phyloP scores from a whole-genome alignment of 1,140 invertebrate species.

The Zophobas atratus region DNA sequence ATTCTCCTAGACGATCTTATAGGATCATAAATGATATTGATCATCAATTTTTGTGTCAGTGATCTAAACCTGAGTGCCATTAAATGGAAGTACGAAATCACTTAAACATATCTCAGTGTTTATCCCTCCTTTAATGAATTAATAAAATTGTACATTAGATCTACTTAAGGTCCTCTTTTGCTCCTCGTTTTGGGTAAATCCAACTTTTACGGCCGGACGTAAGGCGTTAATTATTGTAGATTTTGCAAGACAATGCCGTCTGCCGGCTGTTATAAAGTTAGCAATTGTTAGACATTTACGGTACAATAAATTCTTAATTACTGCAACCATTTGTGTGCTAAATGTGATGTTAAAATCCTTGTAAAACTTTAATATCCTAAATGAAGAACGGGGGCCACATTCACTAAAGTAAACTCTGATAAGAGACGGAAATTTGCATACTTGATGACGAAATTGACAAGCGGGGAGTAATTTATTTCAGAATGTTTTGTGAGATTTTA shows the following conservation, averaged over 20 bases:
- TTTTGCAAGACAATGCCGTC: neutral
- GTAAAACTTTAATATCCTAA: constrained; percentile 31
- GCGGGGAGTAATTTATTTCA: constrained; percentile 25
- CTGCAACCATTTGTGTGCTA: neutral
- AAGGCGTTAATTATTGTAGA: neutral
- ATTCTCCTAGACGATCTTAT: no score
- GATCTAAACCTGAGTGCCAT: no score
- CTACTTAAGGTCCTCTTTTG: no score
- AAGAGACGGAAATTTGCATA: constrained; percentile 13
- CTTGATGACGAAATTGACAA: constrained; percentile 31
- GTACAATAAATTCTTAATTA: constrained; percentile 33
- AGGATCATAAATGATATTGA: no score
- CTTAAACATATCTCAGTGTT: no score
- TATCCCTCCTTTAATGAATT: no score
- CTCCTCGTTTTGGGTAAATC: no score
- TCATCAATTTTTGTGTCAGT: no score
- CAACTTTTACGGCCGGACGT: no score
- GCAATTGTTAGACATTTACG: constrained; percentile 2
- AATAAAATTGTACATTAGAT: no score
- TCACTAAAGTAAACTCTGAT: constrained; percentile 11
- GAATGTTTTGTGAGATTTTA: constrained; percentile 13
- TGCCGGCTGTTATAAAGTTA: constrained; percentile 19
- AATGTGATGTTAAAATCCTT: constrained; percentile 17
- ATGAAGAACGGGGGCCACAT: constrained; percentile 16
- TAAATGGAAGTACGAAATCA: no score